Conservation (phyloP, 2,113 vertebrate genomes). For the Helogale parvula region DNA sequence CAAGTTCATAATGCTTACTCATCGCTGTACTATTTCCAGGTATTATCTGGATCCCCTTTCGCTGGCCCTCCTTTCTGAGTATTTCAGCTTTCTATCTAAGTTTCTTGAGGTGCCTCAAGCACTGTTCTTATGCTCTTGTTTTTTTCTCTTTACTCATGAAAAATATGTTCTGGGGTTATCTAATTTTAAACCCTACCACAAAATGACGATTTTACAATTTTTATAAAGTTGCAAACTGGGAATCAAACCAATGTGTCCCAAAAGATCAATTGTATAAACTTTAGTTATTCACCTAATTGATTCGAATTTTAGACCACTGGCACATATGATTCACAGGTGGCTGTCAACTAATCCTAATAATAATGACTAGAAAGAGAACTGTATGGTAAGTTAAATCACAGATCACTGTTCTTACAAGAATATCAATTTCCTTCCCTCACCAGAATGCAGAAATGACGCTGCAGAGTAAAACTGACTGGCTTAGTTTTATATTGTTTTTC, state of each 20-base stretch:
- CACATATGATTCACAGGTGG: neutral
- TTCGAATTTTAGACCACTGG: constrained; percentile 5
- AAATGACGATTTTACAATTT: neutral
- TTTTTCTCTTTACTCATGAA: constrained; percentile 18
- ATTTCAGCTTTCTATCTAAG: neutral
- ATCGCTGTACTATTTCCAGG: neutral
- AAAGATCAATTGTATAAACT: neutral
- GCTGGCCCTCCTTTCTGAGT: neutral
- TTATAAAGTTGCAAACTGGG: neutral
- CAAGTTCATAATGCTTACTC: neutral
- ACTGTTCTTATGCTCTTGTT: neutral
- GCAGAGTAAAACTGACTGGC: neutral
- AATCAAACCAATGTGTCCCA: neutral
- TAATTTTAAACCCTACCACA: neutral
- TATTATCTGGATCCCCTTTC: neutral
- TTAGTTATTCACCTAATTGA: neutral
- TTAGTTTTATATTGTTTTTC: neutral
- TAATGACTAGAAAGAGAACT: neutral
- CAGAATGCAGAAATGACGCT: neutral
- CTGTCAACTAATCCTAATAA: neutral
- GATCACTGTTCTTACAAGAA: neutral
- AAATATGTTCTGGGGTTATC: neutral
- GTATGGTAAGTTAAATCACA: neutral
- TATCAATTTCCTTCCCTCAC: neutral
- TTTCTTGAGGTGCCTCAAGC: neutral